Evolutionary conservation across 2,113 vertebrate genomes (phyloP).

Genomic region (Elachura formosa): DNA sequence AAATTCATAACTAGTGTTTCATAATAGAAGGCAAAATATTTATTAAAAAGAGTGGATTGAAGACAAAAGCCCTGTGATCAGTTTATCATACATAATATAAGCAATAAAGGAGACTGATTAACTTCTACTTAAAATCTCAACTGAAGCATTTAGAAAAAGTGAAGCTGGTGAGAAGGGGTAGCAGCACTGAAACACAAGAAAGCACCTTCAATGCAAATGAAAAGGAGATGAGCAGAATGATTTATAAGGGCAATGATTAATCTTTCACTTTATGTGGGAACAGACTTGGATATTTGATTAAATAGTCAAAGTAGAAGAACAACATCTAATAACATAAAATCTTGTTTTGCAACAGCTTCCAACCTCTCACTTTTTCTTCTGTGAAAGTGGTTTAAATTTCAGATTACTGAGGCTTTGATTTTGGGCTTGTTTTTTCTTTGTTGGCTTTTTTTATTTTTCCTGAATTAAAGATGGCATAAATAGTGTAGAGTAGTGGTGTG

Average conservation of each 20-base stretch:
- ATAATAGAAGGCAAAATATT: background rate
- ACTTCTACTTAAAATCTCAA: background rate
- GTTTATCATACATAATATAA: background rate
- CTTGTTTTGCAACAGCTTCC: slow-evolving; percentile 2
- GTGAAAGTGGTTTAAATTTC: slow-evolving; percentile 22
- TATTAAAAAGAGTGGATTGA: background rate
- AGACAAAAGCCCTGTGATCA: background rate
- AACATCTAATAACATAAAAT: background rate
- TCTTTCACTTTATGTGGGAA: background rate
- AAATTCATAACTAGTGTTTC: slow-evolving; percentile 23
- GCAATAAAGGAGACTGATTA: background rate
- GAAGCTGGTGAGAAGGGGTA: background rate
- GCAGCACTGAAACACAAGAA: background rate
- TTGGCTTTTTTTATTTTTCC: background rate
- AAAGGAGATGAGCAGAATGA: background rate
- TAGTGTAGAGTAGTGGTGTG: background rate
- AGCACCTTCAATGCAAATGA: background rate
- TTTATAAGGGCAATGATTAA: background rate
- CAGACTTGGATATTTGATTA: slow-evolving; percentile 11
- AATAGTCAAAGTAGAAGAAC: background rate
- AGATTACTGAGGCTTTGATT: background rate
- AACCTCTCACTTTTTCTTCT: background rate
- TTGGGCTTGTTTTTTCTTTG: background rate
- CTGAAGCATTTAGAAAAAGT: background rate
- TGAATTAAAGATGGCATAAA: slow-evolving; percentile 12